Percentiles rank a stretch among this genome's conserved stretches.
phyloP scores from a whole-genome alignment of 2,113 vertebrate species.

The Phycodurus eques region DNA sequence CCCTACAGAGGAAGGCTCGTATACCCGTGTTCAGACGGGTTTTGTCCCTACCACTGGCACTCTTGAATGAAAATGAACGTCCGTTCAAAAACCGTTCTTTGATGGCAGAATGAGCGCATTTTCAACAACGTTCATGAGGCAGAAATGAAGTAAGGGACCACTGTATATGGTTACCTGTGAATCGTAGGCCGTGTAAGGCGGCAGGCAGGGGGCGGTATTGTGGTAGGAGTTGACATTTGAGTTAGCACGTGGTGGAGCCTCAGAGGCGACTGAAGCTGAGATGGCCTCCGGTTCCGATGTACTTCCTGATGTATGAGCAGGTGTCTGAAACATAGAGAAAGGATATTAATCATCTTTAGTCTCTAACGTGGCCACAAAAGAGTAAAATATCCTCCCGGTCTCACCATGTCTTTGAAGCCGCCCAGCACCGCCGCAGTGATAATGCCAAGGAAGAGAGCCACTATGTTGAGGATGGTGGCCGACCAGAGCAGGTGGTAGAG shows the following conservation, averaged over 20 bases:
- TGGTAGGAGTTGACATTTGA: constrained; percentile 81
- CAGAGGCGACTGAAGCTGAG: constrained; percentile 77
- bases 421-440: constrained; percentile 95
- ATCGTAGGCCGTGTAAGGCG: constrained; percentile 93
- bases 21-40: no score
- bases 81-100: no score
- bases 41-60: no score
- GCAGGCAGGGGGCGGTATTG: constrained; percentile 89
- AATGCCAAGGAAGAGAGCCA: constrained; percentile 94
- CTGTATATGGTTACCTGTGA: constrained; percentile 78
- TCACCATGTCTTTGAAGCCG: constrained; percentile 97
- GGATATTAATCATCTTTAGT: not conserved
- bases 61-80: no score
- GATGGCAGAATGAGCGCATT: no score
- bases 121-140: no score
- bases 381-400: constrained; percentile 18
- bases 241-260: constrained; percentile 77
- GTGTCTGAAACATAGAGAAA: constrained; percentile 72
- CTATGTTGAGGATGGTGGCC: constrained; percentile 91
- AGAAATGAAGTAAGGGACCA: not conserved
- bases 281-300: constrained; percentile 85
- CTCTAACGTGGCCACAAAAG: not conserved
- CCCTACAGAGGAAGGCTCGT: no score
- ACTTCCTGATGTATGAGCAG: constrained; percentile 77
- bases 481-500: constrained; percentile 97